Evolutionary conservation across 2,888 invertebrate species (phyloP).

Genomic region (Lamproptera curius): DNA sequence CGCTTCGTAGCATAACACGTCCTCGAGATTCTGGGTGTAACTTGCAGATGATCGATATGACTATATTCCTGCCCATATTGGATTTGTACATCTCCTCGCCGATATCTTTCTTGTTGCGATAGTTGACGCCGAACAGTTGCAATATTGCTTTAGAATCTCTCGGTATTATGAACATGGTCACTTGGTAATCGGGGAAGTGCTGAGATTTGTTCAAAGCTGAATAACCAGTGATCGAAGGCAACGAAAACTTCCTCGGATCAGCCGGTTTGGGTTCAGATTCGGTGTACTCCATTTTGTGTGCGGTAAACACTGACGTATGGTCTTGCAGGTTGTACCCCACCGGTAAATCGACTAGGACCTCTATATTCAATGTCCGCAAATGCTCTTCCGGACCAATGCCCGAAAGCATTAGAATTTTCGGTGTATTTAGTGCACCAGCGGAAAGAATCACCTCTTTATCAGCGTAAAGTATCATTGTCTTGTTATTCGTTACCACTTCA

Average conservation of each 20-base stretch:
- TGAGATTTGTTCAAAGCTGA: slow-evolving; percentile 31
- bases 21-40: slow-evolving; percentile 54
- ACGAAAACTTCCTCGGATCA: slow-evolving; percentile 28
- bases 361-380: slow-evolving; percentile 48
- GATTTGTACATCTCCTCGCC: background rate
- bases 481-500: slow-evolving; percentile 25
- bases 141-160: slow-evolving; percentile 8
- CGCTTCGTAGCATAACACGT: slow-evolving; percentile 33
- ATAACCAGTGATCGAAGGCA: slow-evolving; percentile 27
- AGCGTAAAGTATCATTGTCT: slow-evolving; percentile 20
- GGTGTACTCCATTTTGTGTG: slow-evolving; percentile 28
- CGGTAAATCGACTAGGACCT: slow-evolving; percentile 25
- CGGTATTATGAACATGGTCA: slow-evolving; percentile 24
- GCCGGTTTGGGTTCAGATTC: slow-evolving; percentile 52
- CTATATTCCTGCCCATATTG: slow-evolving; percentile 22
- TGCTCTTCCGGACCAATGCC: slow-evolving; percentile 44
- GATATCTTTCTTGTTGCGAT: background rate
- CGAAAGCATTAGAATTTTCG: slow-evolving; percentile 32
- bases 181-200: slow-evolving; percentile 32
- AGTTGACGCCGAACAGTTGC: slow-evolving; percentile 19
- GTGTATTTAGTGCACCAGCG: slow-evolving; percentile 48
- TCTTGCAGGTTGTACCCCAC: slow-evolving; percentile 15
- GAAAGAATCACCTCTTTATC: slow-evolving; percentile 45
- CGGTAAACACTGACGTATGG: slow-evolving; percentile 28
- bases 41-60: slow-evolving; percentile 25